Evolutionary conservation across 1,140 invertebrate species (phyloP).

Genomic region (Halictus rubicundus): DNA sequence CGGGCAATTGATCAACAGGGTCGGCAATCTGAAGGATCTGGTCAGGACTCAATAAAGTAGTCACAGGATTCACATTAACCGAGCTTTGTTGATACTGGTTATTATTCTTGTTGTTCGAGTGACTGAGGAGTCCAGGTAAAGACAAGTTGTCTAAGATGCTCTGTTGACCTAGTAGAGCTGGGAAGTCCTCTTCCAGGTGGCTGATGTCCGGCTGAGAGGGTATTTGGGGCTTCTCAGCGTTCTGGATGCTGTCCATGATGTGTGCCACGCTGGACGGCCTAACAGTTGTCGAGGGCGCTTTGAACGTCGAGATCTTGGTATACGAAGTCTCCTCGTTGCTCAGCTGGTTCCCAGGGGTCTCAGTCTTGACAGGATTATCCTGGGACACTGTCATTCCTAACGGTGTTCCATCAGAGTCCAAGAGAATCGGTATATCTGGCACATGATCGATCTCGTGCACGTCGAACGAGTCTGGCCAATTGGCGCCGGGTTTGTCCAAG

Average conservation of each 20-base stretch:
- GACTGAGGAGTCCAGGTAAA: conserved; percentile 69
- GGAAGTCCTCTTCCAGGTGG: conserved; percentile 68
- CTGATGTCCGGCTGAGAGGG: conserved; percentile 44
- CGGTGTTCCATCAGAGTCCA: conserved; percentile 74
- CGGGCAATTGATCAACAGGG: conserved; percentile 75
- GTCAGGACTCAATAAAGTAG: conserved; percentile 78
- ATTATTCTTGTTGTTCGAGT: conserved; percentile 70
- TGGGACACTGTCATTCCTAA: conserved; percentile 55
- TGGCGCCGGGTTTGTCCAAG: conserved; percentile 38
- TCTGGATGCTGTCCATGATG: conserved; percentile 52
- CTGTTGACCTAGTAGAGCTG: conserved; percentile 69
- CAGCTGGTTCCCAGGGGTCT: conserved; percentile 42
- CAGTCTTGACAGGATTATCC: conserved; percentile 32
- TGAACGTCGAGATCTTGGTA: conserved; percentile 66
- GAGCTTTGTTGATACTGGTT: conserved; percentile 71
- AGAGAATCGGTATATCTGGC: conserved; percentile 74
- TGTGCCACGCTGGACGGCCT: conserved; percentile 14
- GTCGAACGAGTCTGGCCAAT: conserved; percentile 41
- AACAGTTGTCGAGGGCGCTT: conserved; percentile 16
- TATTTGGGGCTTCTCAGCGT: conserved; percentile 70
- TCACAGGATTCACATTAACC: conserved; percentile 73
- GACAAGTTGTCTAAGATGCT: conserved; percentile 70
- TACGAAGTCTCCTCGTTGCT: conserved; percentile 37
- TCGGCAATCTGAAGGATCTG: conserved; percentile 78
- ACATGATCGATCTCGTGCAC: conserved; percentile 75